Base-by-base conservation (phyloP, 2,113 vertebrate species). In the Atrichornis clamosus region DNA sequence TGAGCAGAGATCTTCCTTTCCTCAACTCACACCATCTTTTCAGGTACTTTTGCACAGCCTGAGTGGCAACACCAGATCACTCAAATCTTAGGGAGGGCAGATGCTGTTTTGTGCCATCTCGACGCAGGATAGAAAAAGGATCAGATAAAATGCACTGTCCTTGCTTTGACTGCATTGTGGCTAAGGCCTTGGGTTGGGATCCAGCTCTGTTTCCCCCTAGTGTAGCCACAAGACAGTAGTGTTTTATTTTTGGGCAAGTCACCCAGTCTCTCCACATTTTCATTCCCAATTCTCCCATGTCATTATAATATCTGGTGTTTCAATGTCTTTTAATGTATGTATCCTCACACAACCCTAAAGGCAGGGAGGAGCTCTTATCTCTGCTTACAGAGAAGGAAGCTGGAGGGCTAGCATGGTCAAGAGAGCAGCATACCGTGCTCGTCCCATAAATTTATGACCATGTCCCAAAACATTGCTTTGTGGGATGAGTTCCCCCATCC, bases 221-320 rank as follows among this genome's bases (percentile, higher is more conserved):
- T 74, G 75, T 76, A 84, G 39, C 60, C 92, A 93, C 88, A 95
- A 78, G 68, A 80, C 1, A 5, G 32, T 16, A 68, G 18, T 42
- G 9, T 60, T 74, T 90, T 74, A 68, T 72, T 96, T 84, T 94
- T 79, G 44, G 80, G 35, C n/a, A 83, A 92, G 64, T 72, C 15
- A 2, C 5, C 90, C 50, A 35, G 47, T 69, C 64, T 87, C 39
- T 84, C 44, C 65, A 39, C 30, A 4, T 42, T 94, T 95, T 37
- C 18, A 47, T 72, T 37, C 74, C n/a, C 15, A 7, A 5, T 79
- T 89, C 35, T 89, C 17, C 65, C 1, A 0, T 87, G 53, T 91
- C 62, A 95, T 95, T 92, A 79, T 87, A 79, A 52, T 94, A 75
- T 87, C 84, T 87, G 53, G 23, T 84, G 15, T 95, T 95, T 92